These are phyloP conservation scores for Lasioglossum leucozonium DNA, from an alignment of 2,888 invertebrate species.

Conservation along the genomic window DNA sequence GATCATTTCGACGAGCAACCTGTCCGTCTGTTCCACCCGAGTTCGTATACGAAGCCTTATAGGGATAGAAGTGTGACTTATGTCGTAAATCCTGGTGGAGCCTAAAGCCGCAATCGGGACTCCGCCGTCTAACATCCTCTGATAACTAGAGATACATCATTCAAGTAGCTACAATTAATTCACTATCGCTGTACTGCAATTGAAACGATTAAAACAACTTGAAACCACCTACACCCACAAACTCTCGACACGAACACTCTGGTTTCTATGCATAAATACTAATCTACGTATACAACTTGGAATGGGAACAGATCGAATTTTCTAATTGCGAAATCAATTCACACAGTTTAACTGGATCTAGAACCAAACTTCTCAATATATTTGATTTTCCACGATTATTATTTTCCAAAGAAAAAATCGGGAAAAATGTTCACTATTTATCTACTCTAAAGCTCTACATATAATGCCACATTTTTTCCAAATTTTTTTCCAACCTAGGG, in stretches of 20 bases:
- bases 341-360: no score
- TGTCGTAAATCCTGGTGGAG: constrained; percentile 29
- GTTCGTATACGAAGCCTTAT: constrained; percentile 65
- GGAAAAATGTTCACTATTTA: background rate
- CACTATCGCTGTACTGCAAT: background rate
- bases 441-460: background rate
- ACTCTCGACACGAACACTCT: background rate
- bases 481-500: background rate
- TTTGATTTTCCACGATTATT: no score
- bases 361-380: no score
- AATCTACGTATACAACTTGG: background rate
- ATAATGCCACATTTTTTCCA: no score
- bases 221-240: background rate
- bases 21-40: constrained; percentile 50
- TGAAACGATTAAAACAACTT: background rate
- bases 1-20: constrained; percentile 55
- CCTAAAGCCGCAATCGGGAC: constrained; percentile 37
- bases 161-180: background rate
- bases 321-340: no score
- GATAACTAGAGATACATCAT: background rate
- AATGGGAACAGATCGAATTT: no score
- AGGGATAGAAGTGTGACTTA: constrained; percentile 41
- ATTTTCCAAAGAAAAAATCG: no score
- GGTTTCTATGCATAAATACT: background rate
- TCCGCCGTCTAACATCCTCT: constrained; percentile 14